Evolutionary conservation across 2,797 vertebrate species (phyloP).

Genomic region (Poeciliopsis paucimaculata): DNA sequence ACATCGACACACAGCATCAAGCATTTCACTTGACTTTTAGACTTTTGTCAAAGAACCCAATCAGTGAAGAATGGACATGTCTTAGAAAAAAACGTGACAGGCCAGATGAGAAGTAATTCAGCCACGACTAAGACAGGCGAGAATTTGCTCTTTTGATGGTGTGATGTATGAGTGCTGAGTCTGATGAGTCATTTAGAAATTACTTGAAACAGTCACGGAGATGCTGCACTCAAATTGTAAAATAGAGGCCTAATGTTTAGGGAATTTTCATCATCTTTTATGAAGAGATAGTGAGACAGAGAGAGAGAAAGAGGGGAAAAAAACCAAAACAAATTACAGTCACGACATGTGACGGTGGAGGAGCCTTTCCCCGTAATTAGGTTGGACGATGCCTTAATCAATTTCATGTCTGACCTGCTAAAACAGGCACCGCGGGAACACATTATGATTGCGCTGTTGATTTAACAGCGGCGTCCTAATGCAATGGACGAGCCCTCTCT

Average conservation of each 20-base stretch:
- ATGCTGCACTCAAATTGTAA: conserved; percentile 51
- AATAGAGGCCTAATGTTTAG: conserved; percentile 44
- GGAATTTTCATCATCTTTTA: conserved; percentile 36
- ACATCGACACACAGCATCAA: conserved; percentile 32
- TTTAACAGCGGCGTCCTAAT: conserved; percentile 46
- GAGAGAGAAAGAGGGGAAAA: background rate
- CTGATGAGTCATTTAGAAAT: conserved; percentile 73
- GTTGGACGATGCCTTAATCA: conserved; percentile 51
- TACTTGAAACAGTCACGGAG: conserved; percentile 59
- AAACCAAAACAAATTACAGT: conserved; percentile 47
- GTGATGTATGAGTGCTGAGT: conserved; percentile 66
- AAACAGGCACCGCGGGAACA: conserved; percentile 58
- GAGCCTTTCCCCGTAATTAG: conserved; percentile 50
- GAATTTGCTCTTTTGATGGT: conserved; percentile 57
- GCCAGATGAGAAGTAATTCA: conserved; percentile 55
- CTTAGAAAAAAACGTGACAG: conserved; percentile 26
- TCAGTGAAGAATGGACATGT: conserved; percentile 49
- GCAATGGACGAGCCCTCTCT: conserved; percentile 55
- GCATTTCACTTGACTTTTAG: conserved; percentile 38
- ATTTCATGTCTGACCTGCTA: conserved; percentile 58
- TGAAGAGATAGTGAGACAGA: conserved; percentile 27
- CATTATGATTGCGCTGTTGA: conserved; percentile 47
- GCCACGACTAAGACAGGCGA: conserved; percentile 58
- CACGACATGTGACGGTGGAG: conserved; percentile 36
- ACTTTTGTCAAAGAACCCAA: conserved; percentile 46